Base-by-base conservation (phyloP, 2,888 invertebrate species). In the Melinaea marsaeus region DNA sequence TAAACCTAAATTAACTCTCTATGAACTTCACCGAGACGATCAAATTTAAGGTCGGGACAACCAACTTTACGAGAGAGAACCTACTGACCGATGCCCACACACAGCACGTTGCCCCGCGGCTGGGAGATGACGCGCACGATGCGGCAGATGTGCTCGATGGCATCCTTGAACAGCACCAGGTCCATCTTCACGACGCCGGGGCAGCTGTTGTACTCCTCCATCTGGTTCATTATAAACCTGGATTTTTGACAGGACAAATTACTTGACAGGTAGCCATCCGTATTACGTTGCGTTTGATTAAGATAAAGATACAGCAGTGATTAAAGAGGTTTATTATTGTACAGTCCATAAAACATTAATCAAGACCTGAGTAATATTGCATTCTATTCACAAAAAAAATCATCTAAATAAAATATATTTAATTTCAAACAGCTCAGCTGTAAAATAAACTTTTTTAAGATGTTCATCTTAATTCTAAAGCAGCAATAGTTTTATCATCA, bases 41-140 rank as follows among this genome's bases (percentile, higher is more conserved):
- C 3, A 35, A 13, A 6, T 4, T 11, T 13, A 33, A 3, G 3
- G 35, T 22, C 13, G 42, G 4, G 13, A 3, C 5, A 9, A 58
- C 4, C 34, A 22, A 37, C 55, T 13, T 34, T 22, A 22, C 22
- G 22, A 1, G 22, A 22, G 22, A 22, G 22, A 46, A 57, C 4
- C 6, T 2, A 57, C 80, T 64, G 62, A 91, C 94, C 95, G 64
- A 97, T 95, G 45, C 97, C 97, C 47, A 97, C 94, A 66, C 97
- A 92, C 13, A 97, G 88, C 93, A 96, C 92, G 80, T 97, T 94
- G 0, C 97, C 97, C 11, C 95, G 88, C 0, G 95, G 95, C 83
- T 95, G 97, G 0, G 97, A 95, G 62, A 97, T 93, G 42, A 97
- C 95, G 55, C 97, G 92, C 34, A 95, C 94, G 65, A 97, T 95